Evolutionary conservation across 1,140 invertebrate genomes (phyloP).

Genomic region (Choristoneura fumiferana): DNA sequence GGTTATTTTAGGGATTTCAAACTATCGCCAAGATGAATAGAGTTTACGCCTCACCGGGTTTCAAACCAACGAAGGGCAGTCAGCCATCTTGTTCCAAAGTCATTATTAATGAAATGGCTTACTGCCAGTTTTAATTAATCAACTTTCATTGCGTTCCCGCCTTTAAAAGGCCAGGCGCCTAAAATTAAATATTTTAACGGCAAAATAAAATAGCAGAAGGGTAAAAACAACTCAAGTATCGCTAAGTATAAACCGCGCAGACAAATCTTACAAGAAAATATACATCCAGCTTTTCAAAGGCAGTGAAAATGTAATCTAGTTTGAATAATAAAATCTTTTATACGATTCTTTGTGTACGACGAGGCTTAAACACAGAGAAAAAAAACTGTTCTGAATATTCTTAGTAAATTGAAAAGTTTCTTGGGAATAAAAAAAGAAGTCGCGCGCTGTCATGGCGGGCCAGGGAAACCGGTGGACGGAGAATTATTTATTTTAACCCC

Average conservation of each 20-base stretch:
- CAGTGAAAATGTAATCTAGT: not conserved
- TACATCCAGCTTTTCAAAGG: no score
- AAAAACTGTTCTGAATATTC: conserved; percentile 7
- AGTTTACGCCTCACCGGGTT: no score
- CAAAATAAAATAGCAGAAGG: not conserved
- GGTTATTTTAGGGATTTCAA: no score
- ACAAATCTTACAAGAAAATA: no score
- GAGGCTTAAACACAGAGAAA: not conserved
- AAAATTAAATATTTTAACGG: not conserved
- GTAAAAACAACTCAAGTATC: not conserved
- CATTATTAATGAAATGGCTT: not conserved
- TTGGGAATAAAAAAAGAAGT: not conserved
- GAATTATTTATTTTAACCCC: not conserved
- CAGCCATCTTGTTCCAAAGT: no score
- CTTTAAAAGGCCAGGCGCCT: not conserved
- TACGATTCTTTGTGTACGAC: conserved; percentile 1
- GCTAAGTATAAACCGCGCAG: no score
- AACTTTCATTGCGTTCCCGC: not conserved
- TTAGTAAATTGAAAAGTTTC: conserved; percentile 1
- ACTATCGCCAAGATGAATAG: no score
- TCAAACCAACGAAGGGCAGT: not conserved
- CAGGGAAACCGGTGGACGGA: not conserved
- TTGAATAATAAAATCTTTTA: conserved; percentile 5
- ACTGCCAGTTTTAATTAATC: conserved; percentile 7
- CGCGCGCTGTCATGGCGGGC: not conserved